These are phyloP conservation scores for Tribolium madens DNA, from an alignment of 1,140 invertebrate genomes.

Conservation along the genomic window DNA sequence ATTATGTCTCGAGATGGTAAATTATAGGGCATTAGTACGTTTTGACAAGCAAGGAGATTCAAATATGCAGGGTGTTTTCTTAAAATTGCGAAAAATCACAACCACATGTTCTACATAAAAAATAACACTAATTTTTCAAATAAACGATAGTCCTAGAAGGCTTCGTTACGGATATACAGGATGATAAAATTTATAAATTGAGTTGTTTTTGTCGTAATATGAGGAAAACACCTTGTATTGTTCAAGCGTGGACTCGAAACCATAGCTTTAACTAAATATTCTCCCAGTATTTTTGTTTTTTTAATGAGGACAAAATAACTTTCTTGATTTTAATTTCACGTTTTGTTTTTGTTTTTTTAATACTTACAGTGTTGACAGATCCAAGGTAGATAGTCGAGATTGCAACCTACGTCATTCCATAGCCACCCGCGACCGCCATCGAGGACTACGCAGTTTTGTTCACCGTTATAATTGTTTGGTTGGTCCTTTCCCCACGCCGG, in stretches of 20 bases:
- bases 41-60: background rate
- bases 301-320: background rate
- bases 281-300: too few species aligned
- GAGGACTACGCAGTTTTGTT: slow-evolving; percentile 93
- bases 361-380: slow-evolving; percentile 90
- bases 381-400: slow-evolving; percentile 92
- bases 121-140: too few species aligned
- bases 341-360: background rate
- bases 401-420: slow-evolving; percentile 96
- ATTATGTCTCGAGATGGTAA: background rate
- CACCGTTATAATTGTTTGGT: slow-evolving; percentile 95
- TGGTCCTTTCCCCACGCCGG: slow-evolving; percentile 93
- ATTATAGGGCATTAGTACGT: background rate
- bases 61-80: too few species aligned
- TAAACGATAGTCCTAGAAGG: too few species aligned
- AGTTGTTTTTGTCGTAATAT: too few species aligned
- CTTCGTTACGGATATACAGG: too few species aligned
- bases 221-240: too few species aligned
- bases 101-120: too few species aligned
- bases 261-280: too few species aligned
- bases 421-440: slow-evolving; percentile 90
- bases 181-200: too few species aligned
- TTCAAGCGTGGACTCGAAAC: too few species aligned
- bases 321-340: background rate
- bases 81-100: too few species aligned